Conservation (phyloP, 37 sponge, comb jelly and placozoan genomes). For the Haliclona indistincta region DNA sequence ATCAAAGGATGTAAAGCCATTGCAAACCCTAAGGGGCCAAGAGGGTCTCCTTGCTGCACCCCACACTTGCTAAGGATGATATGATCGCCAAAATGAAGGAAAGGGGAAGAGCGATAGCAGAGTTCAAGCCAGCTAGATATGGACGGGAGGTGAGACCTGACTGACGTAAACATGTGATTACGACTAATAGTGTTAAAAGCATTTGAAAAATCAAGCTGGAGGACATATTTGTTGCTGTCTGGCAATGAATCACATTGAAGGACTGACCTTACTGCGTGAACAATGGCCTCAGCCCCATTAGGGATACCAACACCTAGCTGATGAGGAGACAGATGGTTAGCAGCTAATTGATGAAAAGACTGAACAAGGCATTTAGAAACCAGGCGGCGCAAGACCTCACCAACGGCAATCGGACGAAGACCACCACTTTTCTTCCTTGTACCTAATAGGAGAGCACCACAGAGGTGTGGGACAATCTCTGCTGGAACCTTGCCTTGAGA, state of each 20-base stretch:
- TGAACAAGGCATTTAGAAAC: not conserved
- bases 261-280: not conserved
- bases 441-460: slow-evolving; percentile 22
- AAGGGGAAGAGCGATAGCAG: slow-evolving; percentile 3
- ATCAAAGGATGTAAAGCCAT: not conserved
- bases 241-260: not conserved
- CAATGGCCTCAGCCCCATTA: slow-evolving; percentile 12
- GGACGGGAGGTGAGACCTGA: slow-evolving; percentile 1
- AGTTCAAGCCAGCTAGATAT: slow-evolving; percentile 1
- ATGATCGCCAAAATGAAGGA: not conserved
- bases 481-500: not conserved
- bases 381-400: slow-evolving; percentile 7
- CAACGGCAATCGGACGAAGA: slow-evolving; percentile 16
- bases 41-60: slow-evolving; percentile 16
- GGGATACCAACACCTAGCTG: slow-evolving; percentile 13
- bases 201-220: slow-evolving; percentile 9
- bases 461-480: slow-evolving; percentile 3
- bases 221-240: not conserved
- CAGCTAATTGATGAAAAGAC: not conserved
- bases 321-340: not conserved
- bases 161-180: slow-evolving; percentile 2
- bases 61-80: slow-evolving; percentile 15
- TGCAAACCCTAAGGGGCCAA: not conserved
- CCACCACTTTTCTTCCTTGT: slow-evolving; percentile 16
- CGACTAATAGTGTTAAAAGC: slow-evolving; percentile 11